Evolutionary conservation across 1,140 invertebrate species (phyloP).

Genomic region (Ostrea denselamellosa): DNA sequence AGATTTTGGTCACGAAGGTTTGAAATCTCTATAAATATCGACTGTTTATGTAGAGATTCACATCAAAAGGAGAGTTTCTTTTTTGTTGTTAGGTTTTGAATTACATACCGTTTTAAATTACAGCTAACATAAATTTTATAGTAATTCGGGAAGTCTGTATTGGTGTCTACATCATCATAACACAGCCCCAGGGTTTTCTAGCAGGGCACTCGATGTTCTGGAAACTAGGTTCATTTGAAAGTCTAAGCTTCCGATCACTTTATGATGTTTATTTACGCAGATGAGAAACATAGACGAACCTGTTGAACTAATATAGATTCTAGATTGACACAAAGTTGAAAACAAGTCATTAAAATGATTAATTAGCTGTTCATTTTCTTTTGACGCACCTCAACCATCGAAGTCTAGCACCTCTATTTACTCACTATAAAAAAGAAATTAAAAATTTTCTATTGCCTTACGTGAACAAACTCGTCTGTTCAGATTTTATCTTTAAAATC

Average conservation of each 20-base stretch:
- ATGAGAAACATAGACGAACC: too few relatives aligned
- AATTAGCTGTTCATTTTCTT: not conserved
- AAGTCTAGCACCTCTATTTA: not conserved
- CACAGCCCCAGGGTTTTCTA: too few relatives aligned
- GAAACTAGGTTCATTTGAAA: too few relatives aligned
- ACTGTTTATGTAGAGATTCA: not conserved
- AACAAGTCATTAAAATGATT: not conserved
- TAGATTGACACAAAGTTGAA: not conserved
- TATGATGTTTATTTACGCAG: too few relatives aligned
- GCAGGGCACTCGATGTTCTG: too few relatives aligned
- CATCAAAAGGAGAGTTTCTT: not conserved
- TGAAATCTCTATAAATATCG: not conserved
- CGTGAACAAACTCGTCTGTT: constrained; percentile 8
- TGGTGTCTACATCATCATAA: too few relatives aligned
- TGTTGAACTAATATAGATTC: too few relatives aligned
- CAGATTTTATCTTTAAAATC: constrained; percentile 39
- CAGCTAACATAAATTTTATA: too few relatives aligned
- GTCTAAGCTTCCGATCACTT: too few relatives aligned
- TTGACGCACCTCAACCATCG: not conserved
- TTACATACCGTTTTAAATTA: too few relatives aligned
- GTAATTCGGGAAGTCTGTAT: too few relatives aligned
- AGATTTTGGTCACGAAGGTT: not conserved
- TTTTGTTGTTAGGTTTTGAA: too few relatives aligned
- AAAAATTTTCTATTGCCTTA: not conserved
- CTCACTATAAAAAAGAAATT: not conserved